Conservation (phyloP, 2,888 invertebrate genomes). For the Drosophila pseudotakahashii region DNA sequence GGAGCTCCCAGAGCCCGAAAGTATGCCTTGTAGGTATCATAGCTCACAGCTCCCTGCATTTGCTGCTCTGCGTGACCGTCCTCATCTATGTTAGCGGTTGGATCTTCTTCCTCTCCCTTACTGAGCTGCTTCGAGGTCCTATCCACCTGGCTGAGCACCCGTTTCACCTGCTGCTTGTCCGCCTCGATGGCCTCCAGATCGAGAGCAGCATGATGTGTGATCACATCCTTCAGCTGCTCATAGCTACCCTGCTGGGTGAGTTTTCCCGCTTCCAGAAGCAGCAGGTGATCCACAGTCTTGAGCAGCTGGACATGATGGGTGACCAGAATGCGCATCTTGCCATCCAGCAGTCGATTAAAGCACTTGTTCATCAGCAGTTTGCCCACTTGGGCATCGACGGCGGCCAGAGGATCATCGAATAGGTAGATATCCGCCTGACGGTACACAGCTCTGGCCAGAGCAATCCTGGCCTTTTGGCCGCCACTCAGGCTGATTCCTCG, state of each 20-base stretch:
- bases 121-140: slow-evolving; percentile 64
- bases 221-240: slow-evolving; percentile 84
- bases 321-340: slow-evolving; percentile 89
- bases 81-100: slow-evolving; percentile 21
- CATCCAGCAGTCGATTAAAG: slow-evolving; percentile 86
- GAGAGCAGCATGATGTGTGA: slow-evolving; percentile 84
- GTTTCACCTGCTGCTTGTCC: slow-evolving; percentile 67
- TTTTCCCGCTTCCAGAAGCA: slow-evolving; percentile 85
- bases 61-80: slow-evolving; percentile 85
- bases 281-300: slow-evolving; percentile 85
- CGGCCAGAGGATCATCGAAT: slow-evolving; percentile 91
- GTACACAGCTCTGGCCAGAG: slow-evolving; percentile 90
- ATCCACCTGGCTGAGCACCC: slow-evolving; percentile 75
- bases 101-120: slow-evolving; percentile 17
- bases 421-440: slow-evolving; percentile 90
- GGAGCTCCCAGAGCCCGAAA: slow-evolving; percentile 85
- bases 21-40: slow-evolving; percentile 86
- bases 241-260: slow-evolving; percentile 81
- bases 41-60: slow-evolving; percentile 87
- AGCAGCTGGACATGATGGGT: slow-evolving; percentile 89
- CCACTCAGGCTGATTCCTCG: slow-evolving; percentile 90
- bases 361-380: slow-evolving; percentile 90
- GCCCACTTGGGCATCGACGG: slow-evolving; percentile 91
- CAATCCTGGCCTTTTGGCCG: slow-evolving; percentile 90
- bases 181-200: slow-evolving; percentile 72